phyloP scores from a whole-genome alignment of 2,888 invertebrate species.

The Azorinus chamasolen region DNA sequence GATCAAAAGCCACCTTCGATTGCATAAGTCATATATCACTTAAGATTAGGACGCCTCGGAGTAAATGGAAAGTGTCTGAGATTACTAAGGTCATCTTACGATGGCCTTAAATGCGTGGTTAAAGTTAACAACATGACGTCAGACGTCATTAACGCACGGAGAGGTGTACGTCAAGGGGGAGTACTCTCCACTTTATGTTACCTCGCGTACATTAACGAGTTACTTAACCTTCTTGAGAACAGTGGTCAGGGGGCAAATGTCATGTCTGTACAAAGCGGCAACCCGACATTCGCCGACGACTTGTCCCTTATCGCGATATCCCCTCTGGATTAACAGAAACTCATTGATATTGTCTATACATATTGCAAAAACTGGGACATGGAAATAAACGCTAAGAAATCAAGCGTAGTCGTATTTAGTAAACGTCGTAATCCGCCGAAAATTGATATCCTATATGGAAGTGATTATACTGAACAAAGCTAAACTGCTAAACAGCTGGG shows the following conservation, averaged over 20 bases:
- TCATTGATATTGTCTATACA: constrained; percentile 15
- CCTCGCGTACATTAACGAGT: constrained; percentile 13
- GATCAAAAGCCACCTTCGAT: constrained; percentile 28
- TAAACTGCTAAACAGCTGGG: constrained; percentile 1
- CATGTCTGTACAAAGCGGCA: not conserved
- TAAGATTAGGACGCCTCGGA: constrained; percentile 17
- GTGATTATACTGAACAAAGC: not conserved
- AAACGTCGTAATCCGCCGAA: not conserved
- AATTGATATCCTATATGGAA: not conserved
- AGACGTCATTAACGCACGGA: not conserved
- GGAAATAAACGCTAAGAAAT: constrained; percentile 17
- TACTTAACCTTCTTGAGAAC: constrained; percentile 6
- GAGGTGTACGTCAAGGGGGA: constrained; percentile 24
- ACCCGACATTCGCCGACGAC: constrained; percentile 25
- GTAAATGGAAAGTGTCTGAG: constrained; percentile 8
- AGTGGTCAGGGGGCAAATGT: not conserved
- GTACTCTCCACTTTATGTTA: constrained; percentile 22
- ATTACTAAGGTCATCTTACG: constrained; percentile 3
- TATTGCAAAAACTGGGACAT: constrained; percentile 16
- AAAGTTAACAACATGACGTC: constrained; percentile 2
- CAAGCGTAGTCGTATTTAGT: constrained; percentile 9
- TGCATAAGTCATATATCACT: constrained; percentile 17
- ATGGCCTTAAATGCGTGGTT: constrained; percentile 6
- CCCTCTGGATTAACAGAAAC: constrained; percentile 1
- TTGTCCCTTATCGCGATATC: constrained; percentile 9